A percentile compares a stretch with the other conserved stretches of the same genome.
phyloP scores from a whole-genome alignment of 2,797 vertebrate genomes.

The Potorous gilbertii region DNA sequence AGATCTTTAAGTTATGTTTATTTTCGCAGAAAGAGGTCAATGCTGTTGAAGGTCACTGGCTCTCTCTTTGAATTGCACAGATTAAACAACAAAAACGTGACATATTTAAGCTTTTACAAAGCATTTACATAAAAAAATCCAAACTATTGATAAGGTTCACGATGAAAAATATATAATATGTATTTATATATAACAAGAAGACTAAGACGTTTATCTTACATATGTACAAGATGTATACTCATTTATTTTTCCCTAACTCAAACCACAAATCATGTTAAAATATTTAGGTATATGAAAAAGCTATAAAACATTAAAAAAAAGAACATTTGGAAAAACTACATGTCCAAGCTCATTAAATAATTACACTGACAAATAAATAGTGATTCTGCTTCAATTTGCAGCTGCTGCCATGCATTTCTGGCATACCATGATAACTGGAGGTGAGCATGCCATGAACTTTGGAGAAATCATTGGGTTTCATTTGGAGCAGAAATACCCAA shows the following conservation, averaged over 20 bases:
- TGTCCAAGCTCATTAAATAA: constrained; percentile 87
- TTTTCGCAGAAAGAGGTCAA: constrained; percentile 80
- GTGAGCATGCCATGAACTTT: constrained; percentile 81
- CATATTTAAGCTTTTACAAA: constrained; percentile 75
- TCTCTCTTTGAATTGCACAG: constrained; percentile 80
- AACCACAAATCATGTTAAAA: constrained; percentile 84
- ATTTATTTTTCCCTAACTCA: constrained; percentile 78
- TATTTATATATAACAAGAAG: constrained; percentile 77
- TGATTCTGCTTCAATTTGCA: constrained; percentile 84
- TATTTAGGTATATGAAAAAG: constrained; percentile 84
- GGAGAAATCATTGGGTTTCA: constrained; percentile 77
- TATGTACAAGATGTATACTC: constrained; percentile 88
- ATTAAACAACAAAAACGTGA: constrained; percentile 81
- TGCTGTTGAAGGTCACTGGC: constrained; percentile 71
- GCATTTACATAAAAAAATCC: constrained; percentile 72
- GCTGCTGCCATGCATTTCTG: constrained; percentile 84
- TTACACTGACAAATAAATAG: constrained; percentile 90
- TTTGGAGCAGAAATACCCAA: constrained; percentile 80
- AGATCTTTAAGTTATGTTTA: constrained; percentile 77
- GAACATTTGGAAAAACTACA: constrained; percentile 83
- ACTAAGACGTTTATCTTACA: constrained; percentile 92
- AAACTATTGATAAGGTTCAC: constrained; percentile 75
- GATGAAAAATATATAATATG: constrained; percentile 81
- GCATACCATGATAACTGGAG: constrained; percentile 80
- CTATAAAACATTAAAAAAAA: constrained; percentile 82